Base-by-base conservation (phyloP, 2,888 invertebrate species). In the Heliothis peltigera region DNA sequence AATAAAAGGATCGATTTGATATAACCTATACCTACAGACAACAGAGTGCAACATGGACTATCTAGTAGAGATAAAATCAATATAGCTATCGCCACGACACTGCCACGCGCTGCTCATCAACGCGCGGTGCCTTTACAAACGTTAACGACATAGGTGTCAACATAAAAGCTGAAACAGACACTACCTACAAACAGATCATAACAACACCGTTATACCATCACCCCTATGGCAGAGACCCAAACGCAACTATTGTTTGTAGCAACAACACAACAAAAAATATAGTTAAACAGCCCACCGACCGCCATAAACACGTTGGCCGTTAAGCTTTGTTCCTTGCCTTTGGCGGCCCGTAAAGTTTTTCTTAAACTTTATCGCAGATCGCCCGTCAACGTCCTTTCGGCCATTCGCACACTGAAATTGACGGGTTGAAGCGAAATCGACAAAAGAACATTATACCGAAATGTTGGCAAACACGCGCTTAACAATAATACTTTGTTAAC, bases 331-430 rank as follows among this genome's bases (percentile, higher is more conserved):
- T 87, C 84, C 84, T 84, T 64, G 85, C 87, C 90, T 92, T 92
- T 92, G 91, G 90, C 92, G 91, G 91, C 84, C 86, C 87, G 81
- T 90, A 91, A 89, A 89, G 69, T 86, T 87, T 90, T 90, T 91
- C 84, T 82, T 80, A 69, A 80, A 71, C 75, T 83, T 87, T 87
- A 88, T 87, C 82, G 76, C 83, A 79, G 73, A 82, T 79, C 81
- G 78, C 70, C 70, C 70, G 79, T 75, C 64, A 70, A 70, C 77
- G 77, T 72, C 82, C 77, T 84, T 76, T 81, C 79, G 86, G 80
- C 63, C 83, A 84, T 85, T 85, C 70, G 72, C 85, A 79, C 85
- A 76, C 86, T 80, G 70, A 89, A 87, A 89, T 84, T 85, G 89
- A 90, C 87, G 91, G 89, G 89, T 91, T 92, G 87, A 84, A 80